Base-by-base conservation (phyloP, 2,888 invertebrate species). In the Caradrina kadenii region DNA sequence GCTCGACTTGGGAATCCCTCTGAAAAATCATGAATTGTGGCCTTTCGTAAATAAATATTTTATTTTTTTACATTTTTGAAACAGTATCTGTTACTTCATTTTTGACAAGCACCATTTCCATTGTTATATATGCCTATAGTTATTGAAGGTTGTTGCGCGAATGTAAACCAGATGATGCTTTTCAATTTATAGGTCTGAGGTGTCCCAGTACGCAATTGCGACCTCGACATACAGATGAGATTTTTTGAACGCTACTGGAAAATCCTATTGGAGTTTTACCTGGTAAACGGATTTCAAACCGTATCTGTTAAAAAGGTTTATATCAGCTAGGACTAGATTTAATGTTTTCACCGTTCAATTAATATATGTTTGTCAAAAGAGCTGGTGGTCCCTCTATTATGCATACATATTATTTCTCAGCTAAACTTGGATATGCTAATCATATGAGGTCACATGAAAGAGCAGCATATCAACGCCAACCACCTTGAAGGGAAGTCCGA, bases 121-220 rank as follows among this genome's bases (percentile, higher is more conserved):
- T 50, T n/a, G 42, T 7, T 48, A 63, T 48, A 63, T 48, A 8
- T 19, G 50, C 10, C 50, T 19, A 13, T 21, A 21, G 35, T 31
- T 17, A 10, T 26, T 2, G 15, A 22, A 21, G 49, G 7, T 52
- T 45, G 45, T 22, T 21, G 15, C 35, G 59, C 58, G 62, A 11
- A 42, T 69, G 50, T 74, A 56, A 56, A 35, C 52, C 35, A 48
- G 42, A 61, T 52, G 60, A 60, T 48, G 39, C 19, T 61, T 64
- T 74, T 75, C 64, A 75, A 75, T 75, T 74, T 64, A 17, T 45
- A 45, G 56, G 54, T 6, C n/a, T 60, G 45, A 39, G 56, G 50
- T 21, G 61, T 42, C 70, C 60, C 52, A 42, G 63, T 49, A 15
- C 49, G 31, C 60, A 50, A 60, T 64, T 61, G 19, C n/a, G 22